Base-by-base conservation (phyloP, 1,140 invertebrate species). In the Caligus rogercresseyi region DNA sequence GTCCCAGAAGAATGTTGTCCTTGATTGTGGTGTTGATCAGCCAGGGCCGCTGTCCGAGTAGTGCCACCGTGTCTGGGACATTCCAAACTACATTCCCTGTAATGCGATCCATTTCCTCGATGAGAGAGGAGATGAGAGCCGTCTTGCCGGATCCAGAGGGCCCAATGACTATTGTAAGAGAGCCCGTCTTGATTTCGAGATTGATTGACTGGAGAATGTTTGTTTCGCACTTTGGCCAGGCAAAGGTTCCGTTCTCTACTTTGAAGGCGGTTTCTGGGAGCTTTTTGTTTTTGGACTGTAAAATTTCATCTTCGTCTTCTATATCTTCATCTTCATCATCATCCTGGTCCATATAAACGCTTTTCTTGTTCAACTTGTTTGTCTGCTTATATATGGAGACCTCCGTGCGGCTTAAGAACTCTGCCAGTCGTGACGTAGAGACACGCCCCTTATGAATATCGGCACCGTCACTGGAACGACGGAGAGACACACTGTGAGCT, bases 31-130 rank as follows among this genome's bases (percentile, higher is more conserved):
- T 77, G 70, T 90, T 89, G 25, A 85, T 71, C 0, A 92, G 77
- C 88, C 88, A 92, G 0, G 87, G 82, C 59, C 81, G 79, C 71
- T 90, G 88, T 0, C 85, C 79, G 1, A 85, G 83, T 70, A 87
- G 90, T 2, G 83, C 83, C 14, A 83, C 71, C 20, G 63, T 18
- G 7, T 14, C 51, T 18, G 53, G 23, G n/a, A 21, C 51, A 54
- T 51, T 43, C 59, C 24, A 64, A 52, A 67, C 65, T 3, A 74
- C 67, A 11, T 24, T 54, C 53, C 74, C 74, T 18, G 26, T 54
- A 2, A 70, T 1, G 60, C 72, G 72, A 24, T 72, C 64, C 72
- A 78, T 73, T 74, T 88, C 85, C 65, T 84, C 85, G 1, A 89
- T 72, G 15, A 89, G 70, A 1, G 85, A 83, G 3, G 78, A 78